A percentile compares a stretch with the other conserved stretches of the same genome.
These are phyloP conservation scores for Agrypnia vestita DNA, from an alignment of 1,140 invertebrate species.

Conservation along the genomic window DNA sequence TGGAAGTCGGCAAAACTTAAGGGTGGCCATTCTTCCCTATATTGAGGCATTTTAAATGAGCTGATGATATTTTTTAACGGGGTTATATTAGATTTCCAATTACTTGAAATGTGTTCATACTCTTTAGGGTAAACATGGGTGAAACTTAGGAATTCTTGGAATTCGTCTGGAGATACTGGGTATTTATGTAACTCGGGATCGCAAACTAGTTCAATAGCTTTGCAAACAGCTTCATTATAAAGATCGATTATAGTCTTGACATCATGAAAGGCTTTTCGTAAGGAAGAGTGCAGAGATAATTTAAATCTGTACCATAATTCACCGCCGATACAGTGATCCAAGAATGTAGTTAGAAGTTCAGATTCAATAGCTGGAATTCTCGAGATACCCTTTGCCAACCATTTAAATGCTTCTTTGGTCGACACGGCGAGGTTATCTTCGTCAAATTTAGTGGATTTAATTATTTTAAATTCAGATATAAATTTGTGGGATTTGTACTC, in stretches of 20 bases:
- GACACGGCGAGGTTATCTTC: constrained; percentile 63
- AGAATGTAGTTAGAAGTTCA: constrained; percentile 74
- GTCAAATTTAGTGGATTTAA: constrained; percentile 63
- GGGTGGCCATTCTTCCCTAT: constrained; percentile 62
- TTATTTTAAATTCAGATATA: constrained; percentile 68
- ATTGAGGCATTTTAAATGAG: constrained; percentile 65
- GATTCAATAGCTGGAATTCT: constrained; percentile 74
- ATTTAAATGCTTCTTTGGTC: constrained; percentile 73
- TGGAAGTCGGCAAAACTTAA: constrained; percentile 64
- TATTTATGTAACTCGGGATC: constrained; percentile 72
- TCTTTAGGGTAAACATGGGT: constrained; percentile 68
- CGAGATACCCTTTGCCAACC: constrained; percentile 75
- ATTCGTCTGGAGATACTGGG: constrained; percentile 68
- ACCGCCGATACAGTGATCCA: constrained; percentile 75
- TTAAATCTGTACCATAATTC: constrained; percentile 79
- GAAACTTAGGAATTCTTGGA: constrained; percentile 65
- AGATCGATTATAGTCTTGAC: constrained; percentile 76
- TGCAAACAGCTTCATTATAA: constrained; percentile 78
- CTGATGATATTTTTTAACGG: constrained; percentile 66
- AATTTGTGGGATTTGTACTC: constrained; percentile 62
- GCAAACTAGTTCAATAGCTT: constrained; percentile 75
- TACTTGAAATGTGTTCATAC: constrained; percentile 69
- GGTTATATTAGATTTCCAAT: constrained; percentile 65
- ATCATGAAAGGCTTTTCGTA: constrained; percentile 71
- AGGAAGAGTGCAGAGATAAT: constrained; percentile 68